A percentile compares a stretch with the other conserved stretches of the same genome.
phyloP scores from a whole-genome alignment of 2,888 invertebrate genomes.

The Idaea biselata region DNA sequence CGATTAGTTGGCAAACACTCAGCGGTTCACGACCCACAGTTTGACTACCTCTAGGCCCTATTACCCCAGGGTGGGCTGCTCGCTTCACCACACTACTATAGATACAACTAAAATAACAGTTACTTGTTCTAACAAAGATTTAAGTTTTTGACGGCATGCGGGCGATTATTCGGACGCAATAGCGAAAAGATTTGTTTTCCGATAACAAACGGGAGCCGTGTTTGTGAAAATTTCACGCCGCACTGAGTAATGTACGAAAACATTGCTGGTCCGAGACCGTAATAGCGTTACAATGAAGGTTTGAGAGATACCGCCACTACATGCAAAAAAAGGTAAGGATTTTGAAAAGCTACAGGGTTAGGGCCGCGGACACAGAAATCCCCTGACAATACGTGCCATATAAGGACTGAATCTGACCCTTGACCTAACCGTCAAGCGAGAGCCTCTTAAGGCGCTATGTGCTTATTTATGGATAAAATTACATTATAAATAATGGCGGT shows the following conservation, averaged over 20 bases:
- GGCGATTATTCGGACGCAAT: constrained; percentile 18
- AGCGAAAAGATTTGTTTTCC: constrained; percentile 3
- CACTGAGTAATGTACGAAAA: not conserved
- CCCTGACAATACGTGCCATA: no score
- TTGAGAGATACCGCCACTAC: not conserved
- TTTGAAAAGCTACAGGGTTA: no score
- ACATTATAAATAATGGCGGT: no score
- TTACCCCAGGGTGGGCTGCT: constrained; percentile 47
- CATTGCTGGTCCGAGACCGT: not conserved
- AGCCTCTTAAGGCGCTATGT: no score
- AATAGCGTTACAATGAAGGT: not conserved
- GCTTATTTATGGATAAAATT: no score
- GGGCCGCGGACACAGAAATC: no score
- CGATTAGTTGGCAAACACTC: no score
- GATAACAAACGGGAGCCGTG: not conserved
- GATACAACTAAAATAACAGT: not conserved
- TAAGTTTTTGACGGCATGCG: constrained; percentile 26
- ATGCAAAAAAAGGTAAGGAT: no score
- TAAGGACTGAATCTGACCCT: no score
- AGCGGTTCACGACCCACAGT: not conserved
- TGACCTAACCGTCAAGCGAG: no score
- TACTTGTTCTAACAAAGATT: constrained; percentile 28
- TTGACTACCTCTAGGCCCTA: constrained; percentile 29
- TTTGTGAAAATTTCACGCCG: not conserved
- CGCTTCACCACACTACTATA: constrained; percentile 29